Base-by-base conservation (phyloP, 2,888 invertebrate genomes). In the Smittia aterrima region DNA sequence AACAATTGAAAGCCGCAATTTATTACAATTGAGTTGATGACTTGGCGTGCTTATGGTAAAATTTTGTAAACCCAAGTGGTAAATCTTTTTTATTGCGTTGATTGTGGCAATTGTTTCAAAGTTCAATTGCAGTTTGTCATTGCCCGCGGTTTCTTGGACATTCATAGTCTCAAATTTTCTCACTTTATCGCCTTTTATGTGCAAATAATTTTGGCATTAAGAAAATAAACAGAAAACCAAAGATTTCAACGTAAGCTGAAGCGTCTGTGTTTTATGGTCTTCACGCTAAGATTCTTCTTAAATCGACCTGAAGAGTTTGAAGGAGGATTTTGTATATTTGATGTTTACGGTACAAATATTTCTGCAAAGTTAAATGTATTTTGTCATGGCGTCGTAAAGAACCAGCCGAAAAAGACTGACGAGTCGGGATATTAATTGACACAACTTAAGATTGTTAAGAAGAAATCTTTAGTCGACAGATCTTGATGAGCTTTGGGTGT, bases 1-100 rank as follows among this genome's bases (percentile, higher is more conserved):
- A 47, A 47, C 47, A 47, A 47, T 47, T n/a, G 47, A 47, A 47
- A 47, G 47, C 47, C 47, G 47, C 47, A 47, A 47, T 47, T 47
- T 47, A 47, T 47, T 13, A 16, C 16, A 11, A 47, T 6, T 47
- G 16, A 47, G 2, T 13, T 47, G 47, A 6, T 47, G 47, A 6
- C 16, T 47, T 47, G 2, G 16, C 47, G 11, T 38, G 4, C 47
- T 13, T 13, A 47, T 47, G 47, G 47, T n/a, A n/a, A n/a, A n/a
- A n/a, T n/a, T n/a, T n/a, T n/a, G n/a, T n/a, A n/a, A n/a, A n/a
- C n/a, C n/a, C n/a, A n/a, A n/a, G n/a, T n/a, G n/a, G n/a, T n/a
- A n/a, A n/a, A n/a, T n/a, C n/a, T n/a, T n/a, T n/a, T n/a, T n/a
- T n/a, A n/a, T n/a, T n/a, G n/a, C 47, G 47, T 47, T 47, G 47